Base-by-base conservation (phyloP, 2,888 invertebrate species). In the Philereme transversata region DNA sequence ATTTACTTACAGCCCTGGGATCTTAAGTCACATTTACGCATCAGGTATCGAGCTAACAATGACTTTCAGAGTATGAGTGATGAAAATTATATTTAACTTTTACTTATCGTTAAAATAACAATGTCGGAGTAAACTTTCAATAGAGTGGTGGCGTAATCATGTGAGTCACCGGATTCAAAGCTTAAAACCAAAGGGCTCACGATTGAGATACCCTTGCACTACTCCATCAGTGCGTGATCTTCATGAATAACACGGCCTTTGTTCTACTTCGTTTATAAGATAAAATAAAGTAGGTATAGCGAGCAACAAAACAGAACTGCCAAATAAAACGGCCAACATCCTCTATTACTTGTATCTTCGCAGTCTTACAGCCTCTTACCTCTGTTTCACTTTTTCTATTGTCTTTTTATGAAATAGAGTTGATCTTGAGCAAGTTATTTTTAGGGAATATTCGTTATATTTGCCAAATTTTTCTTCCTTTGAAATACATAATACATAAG, bases 381-480 rank as follows among this genome's bases (percentile, higher is more conserved):
- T 83, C 71, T 71, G 68, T 76, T 83, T 87, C 41, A 86, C 76
- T 67, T 77, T 73, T 67, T 84, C 75, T 50, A 88, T 83, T 38
- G 82, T 84, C 69, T 83, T 87, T 49, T 66, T 72, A 64, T 87
- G 87, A 61, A 88, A 78, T 60, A 84, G 85, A 47, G 82, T 79
- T 59, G 85, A 81, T 47, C 86, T 79, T 11, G 83, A 86, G 68
- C 87, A 88, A 49, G 87, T 76, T 57, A 82, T 75, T 78, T 78
- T 81, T n/a, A 88, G 74, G 40, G 84, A 81, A 66, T 82, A 77
- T 54, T 84, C 66, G 69, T 84, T 79, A 57, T 69, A 80, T 57
- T 78, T 71, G 44, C 77, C 68, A 38, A 76, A 55, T 54, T 78
- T 74, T 46, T 72, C 69, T 11, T 74, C 70, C 61, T 87, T 87